phyloP scores from a whole-genome alignment of 2,797 vertebrate species.

The Pelodytes ibericus region DNA sequence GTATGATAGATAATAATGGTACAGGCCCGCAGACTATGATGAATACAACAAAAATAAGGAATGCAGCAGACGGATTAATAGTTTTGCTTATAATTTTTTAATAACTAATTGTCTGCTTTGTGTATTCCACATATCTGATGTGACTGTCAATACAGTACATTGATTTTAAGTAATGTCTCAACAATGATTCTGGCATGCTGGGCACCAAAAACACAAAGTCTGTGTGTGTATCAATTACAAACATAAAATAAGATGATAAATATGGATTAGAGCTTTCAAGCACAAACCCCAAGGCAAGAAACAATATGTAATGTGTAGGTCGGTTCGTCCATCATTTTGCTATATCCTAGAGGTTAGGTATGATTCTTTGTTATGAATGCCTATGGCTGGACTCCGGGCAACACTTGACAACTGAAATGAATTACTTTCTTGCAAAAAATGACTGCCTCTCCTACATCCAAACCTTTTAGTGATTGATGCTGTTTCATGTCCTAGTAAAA shows the following conservation, averaged over 20 bases:
- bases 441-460: conserved; percentile 33
- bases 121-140: too few species aligned
- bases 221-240: background rate
- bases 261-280: background rate
- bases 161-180: background rate
- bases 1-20: too few species aligned
- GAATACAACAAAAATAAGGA: too few species aligned
- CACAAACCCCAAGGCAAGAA: conserved; percentile 7
- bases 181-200: background rate
- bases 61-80: too few species aligned
- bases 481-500: conserved; percentile 33
- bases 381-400: conserved; percentile 30
- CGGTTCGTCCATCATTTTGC: conserved; percentile 29
- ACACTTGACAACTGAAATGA: conserved; percentile 42
- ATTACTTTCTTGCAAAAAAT: conserved; percentile 40
- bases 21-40: too few species aligned
- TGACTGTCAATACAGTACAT: too few species aligned
- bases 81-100: too few species aligned
- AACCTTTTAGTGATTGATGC: conserved; percentile 38
- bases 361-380: conserved; percentile 44
- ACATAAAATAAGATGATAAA: conserved; percentile 5
- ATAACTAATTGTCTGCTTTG: too few species aligned
- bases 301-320: conserved; percentile 22
- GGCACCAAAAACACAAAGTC: background rate
- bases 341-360: conserved; percentile 32